These are phyloP conservation scores for Chionis minor DNA, from an alignment of 2,113 vertebrate species.

Conservation along the genomic window DNA sequence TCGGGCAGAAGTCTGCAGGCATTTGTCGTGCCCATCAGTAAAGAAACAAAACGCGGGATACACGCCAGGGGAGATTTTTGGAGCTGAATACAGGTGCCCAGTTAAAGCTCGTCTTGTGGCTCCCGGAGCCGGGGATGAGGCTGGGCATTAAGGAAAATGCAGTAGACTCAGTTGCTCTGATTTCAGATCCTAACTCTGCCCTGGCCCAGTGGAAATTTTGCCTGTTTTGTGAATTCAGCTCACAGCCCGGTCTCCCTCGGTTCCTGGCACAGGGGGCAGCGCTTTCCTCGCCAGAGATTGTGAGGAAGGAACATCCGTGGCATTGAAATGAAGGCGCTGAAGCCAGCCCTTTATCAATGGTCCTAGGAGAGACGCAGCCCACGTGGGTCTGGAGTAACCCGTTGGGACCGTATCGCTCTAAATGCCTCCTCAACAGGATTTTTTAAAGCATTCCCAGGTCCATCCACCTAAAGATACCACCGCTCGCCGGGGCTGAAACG, in stretches of 20 bases:
- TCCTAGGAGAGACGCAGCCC: background rate
- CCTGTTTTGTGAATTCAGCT: slow-evolving; percentile 40
- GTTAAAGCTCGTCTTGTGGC: background rate
- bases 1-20: background rate
- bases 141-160: background rate
- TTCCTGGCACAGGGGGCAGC: slow-evolving; percentile 44
- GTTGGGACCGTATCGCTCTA: background rate
- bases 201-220: slow-evolving; percentile 58
- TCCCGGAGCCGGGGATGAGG: background rate
- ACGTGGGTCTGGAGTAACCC: background rate
- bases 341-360: slow-evolving; percentile 21
- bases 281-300: slow-evolving; percentile 44
- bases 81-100: accelerated
- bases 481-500: accelerated
- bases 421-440: background rate
- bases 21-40: accelerated
- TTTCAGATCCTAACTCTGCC: background rate
- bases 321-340: slow-evolving; percentile 38
- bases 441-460: background rate
- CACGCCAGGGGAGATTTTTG: accelerated
- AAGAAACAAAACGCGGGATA: accelerated
- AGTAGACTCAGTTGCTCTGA: background rate
- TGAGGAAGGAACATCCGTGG: slow-evolving; percentile 22
- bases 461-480: background rate
- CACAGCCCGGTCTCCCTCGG: slow-evolving; percentile 24